Base-by-base conservation (phyloP, 1,140 invertebrate species). In the Atta texana region DNA sequence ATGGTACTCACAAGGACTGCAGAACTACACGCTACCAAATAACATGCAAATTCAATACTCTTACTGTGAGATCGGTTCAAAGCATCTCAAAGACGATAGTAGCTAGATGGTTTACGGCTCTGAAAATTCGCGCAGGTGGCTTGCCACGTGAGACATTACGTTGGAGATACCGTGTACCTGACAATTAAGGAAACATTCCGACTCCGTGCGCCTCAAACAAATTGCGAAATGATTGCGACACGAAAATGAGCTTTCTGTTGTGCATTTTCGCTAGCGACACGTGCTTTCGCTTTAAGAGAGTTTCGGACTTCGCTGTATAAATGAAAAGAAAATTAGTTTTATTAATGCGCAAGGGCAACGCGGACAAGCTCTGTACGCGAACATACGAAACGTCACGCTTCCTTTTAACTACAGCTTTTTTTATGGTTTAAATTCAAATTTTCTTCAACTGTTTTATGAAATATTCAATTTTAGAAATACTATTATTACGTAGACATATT, bases 11-110 rank as follows among this genome's bases (percentile, higher is more conserved):
- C 74, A 63, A 61, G 66, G 66, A 51, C 64, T 24, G 16, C 49
- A 63, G 61, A 63, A 31, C 64, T 88, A 87, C 85, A 76, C 59
- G 77, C 77, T 69, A 82, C 69, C 71, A 81, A 88, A 88, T 88
- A 88, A 87, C 71, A 88, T 88, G 87, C 87, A 88, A 88, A 88
- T 88, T 87, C 85, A 88, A 88, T 88, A 87, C 87, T 87, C 87
- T 87, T 63, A 81, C 69, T 69, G 77, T 64, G 77, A 85, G 85
- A 81, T 71, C 76, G 69, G 61, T 39, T 88, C 87, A 88, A 88
- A 88, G 87, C 85, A 18, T 75, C 61, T 87, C 87, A 88, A 88
- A 87, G 87, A 88, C 87, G 86, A 75, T 49, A 31, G 68, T 63
- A 34, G 69, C 69, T 61, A 49, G 76, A 51, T 53, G 71, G 82